Evolutionary conservation across 35 echinoderm and acorn worm species (phyloP).

Genomic region (Chiridota heheva): DNA sequence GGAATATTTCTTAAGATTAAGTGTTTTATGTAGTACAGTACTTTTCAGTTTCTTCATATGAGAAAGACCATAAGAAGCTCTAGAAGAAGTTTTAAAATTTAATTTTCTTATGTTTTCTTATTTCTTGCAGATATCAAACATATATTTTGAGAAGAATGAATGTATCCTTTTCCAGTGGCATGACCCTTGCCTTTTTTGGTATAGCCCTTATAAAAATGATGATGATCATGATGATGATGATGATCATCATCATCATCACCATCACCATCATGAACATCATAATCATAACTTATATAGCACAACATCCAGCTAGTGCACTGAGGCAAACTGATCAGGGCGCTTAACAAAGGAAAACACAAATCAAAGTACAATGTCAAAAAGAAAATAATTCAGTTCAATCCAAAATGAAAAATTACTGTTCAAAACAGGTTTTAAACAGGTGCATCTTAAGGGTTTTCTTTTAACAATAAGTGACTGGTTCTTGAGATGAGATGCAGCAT

Average conservation of each 20-base stretch:
- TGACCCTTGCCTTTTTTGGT: background rate
- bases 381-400: background rate
- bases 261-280: background rate
- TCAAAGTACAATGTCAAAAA: background rate
- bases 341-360: too few relatives aligned
- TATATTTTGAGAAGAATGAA: slow-evolving; percentile 93
- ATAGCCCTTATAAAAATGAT: background rate
- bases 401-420: background rate
- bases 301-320: background rate
- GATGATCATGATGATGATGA: background rate
- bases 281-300: background rate
- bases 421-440: too few relatives aligned
- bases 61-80: too few relatives aligned
- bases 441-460: too few relatives aligned
- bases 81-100: too few relatives aligned
- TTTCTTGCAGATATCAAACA: slow-evolving; percentile 63
- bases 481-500: too few relatives aligned
- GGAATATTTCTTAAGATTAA: too few relatives aligned
- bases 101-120: too few relatives aligned
- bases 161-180: slow-evolving; percentile 80
- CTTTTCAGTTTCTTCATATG: too few relatives aligned
- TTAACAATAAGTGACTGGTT: too few relatives aligned
- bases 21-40: too few relatives aligned
- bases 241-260: background rate
- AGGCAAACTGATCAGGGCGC: too few relatives aligned